Evolutionary conservation across 2,797 vertebrate genomes (phyloP), one percentile per base, ranked within the genome.

Genomic region (Labeo calbasu): DNA sequence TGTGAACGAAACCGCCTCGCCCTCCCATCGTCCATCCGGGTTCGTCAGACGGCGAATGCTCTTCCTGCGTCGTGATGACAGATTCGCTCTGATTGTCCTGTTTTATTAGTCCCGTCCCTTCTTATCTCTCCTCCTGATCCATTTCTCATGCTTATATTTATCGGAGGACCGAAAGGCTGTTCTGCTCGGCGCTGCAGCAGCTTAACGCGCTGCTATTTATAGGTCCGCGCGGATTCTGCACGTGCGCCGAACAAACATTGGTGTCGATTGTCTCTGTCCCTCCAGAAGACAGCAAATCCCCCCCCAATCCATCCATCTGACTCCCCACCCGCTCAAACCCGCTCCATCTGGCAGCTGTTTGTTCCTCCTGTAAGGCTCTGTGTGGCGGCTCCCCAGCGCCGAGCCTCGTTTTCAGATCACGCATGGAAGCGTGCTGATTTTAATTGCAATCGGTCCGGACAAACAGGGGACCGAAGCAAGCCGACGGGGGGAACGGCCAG

Each of bases 361-460:
- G 72, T 12, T 71, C 65, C 14, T 66, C 63, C 51, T 5, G 63
- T 66, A 19, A 66, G 28, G 3, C 57, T 23, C n/a, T 77, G 59
- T 63, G n/a, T 7, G 46, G 28, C 77, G 82, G 81, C 55, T 90
- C 87, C 84, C 73, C 72, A 77, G 79, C 77, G 84, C 84, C 86
- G 11, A 43, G 63, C 65, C 59, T 63, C 9, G 59, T 65, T 70
- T 71, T 81, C 71, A 43, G 63, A 81, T 55, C 32, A 75, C n/a
- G 70, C 81, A 76, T 25, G 77, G 78, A 81, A 80, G 69, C 61
- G 19, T 55, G 79, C 66, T 72, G 89, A 88, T 92, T 94, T 92
- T 94, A 93, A 94, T 94, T 92, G 89, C 85, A 90, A 76, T 90
- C 53, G 78, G 88, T 86, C 88, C 83, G 85, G 86, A 88, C 89